phyloP scores from a whole-genome alignment of 1,140 invertebrate species.

The Trissolcus basalis region DNA sequence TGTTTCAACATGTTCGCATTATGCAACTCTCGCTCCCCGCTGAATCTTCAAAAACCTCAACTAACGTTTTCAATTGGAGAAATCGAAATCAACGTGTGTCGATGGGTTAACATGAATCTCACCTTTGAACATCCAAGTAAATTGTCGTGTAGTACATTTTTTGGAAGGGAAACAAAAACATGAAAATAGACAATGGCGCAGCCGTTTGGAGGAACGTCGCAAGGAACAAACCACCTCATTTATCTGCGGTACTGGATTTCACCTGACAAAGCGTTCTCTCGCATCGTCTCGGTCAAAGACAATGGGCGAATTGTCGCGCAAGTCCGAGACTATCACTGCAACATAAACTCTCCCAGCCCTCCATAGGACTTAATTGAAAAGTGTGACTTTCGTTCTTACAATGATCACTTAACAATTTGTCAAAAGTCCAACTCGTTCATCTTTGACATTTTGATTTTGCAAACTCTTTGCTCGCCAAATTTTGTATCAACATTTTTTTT shows the following conservation, averaged over 20 bases:
- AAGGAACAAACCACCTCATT: slow-evolving; percentile 59
- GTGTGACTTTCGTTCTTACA: too few species aligned
- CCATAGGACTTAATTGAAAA: background rate
- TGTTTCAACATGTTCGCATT: slow-evolving; percentile 4
- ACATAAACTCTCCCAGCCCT: slow-evolving; percentile 25
- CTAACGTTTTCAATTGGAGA: background rate
- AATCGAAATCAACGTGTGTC: too few species aligned
- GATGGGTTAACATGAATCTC: too few species aligned
- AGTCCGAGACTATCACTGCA: slow-evolving; percentile 38
- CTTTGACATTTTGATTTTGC: too few species aligned
- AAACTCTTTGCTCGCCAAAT: too few species aligned
- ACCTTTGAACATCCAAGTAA: too few species aligned
- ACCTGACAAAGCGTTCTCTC: slow-evolving; percentile 59
- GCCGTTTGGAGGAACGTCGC: slow-evolving; percentile 51
- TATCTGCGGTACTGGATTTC: slow-evolving; percentile 58
- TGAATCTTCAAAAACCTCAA: background rate
- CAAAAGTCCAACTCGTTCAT: too few species aligned
- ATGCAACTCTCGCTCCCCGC: background rate
- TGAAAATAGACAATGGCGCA: slow-evolving; percentile 51
- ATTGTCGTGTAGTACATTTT: background rate
- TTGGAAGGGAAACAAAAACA: slow-evolving; percentile 10
- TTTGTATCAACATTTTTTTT: too few species aligned
- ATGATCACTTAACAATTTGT: too few species aligned
- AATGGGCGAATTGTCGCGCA: slow-evolving; percentile 59
- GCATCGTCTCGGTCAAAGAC: slow-evolving; percentile 57